Base-by-base conservation (phyloP, 2,797 vertebrate genomes). In the Mastacembelus armatus region DNA sequence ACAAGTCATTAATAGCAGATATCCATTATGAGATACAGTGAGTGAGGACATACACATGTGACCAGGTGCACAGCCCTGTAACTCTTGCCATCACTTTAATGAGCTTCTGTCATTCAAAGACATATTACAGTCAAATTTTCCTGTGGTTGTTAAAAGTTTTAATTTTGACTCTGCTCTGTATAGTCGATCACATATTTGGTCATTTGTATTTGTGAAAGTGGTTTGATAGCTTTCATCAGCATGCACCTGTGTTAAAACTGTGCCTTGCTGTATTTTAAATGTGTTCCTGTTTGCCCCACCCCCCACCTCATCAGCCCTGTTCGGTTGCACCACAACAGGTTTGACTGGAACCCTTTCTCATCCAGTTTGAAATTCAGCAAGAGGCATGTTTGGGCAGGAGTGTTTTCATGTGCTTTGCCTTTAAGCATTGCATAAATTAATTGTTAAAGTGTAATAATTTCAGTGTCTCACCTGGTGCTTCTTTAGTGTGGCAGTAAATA, bases 341-440 rank as follows among this genome's bases (percentile, higher is more conserved):
- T 72, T 67, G 74, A 88, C 90, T 82, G 85, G 88, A 89, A 42
- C 32, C 32, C 40, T 35, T 40, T 78, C 44, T 32, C 71, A 38
- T 69, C 64, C 77, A 12, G 45, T 79, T 66, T 73, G 71, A 74
- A 69, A 64, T 36, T 63, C 55, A 61, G 56, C 33, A 4, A 35
- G 48, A 72, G 75, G 73, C 89, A 26, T 88, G 91, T 88, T 63
- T 18, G 72, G 85, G 62, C 89, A 84, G 32, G 84, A 83, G n/a
- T 26, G 39, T 71, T 57, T 77, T 73, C 78, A 55, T 54, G 64
- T 42, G 38, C 58, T 39, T 33, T 44, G 72, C 82, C 80, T 66
- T 45, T 1, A 71, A 78, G n/a, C 33, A 8, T 26, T 33, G 52
- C 78, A 45, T 51, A 36, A 71, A 85, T 89, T 83, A 85, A 87